Conservation (phyloP, 2,113 vertebrate genomes). For the Dromaius novaehollandiae region DNA sequence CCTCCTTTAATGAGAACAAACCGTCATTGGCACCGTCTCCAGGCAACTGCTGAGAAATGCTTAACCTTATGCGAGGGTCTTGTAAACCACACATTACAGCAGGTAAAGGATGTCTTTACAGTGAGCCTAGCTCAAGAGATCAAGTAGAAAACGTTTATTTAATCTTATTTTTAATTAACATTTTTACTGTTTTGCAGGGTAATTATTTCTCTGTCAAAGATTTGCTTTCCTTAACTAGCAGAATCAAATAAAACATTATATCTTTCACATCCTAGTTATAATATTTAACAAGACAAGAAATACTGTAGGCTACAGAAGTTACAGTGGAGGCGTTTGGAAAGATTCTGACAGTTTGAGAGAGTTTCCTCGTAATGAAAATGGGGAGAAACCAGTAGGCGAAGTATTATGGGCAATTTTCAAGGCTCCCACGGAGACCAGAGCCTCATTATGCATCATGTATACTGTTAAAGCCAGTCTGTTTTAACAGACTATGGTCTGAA, state of each 20-base stretch:
- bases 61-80: conserved; percentile 17
- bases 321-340: background rate
- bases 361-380: background rate
- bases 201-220: conserved; percentile 18
- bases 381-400: background rate
- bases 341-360: background rate
- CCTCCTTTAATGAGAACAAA: conserved; percentile 29
- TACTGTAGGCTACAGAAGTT: background rate
- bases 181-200: background rate
- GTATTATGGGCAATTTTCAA: background rate
- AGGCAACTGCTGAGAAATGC: conserved; percentile 29
- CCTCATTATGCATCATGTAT: background rate
- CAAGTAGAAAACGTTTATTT: background rate
- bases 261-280: background rate
- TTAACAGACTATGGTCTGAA: background rate
- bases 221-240: background rate
- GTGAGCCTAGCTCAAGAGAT: background rate
- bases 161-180: conserved; percentile 18
- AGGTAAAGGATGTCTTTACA: conserved; percentile 19
- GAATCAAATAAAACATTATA: background rate
- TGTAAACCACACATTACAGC: background rate
- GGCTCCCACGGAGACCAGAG: background rate
- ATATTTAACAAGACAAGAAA: background rate
- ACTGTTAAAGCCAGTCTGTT: background rate
- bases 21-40: background rate